Conservation (phyloP, 2,888 invertebrate genomes). For the Exephanes ischioxanthus region DNA sequence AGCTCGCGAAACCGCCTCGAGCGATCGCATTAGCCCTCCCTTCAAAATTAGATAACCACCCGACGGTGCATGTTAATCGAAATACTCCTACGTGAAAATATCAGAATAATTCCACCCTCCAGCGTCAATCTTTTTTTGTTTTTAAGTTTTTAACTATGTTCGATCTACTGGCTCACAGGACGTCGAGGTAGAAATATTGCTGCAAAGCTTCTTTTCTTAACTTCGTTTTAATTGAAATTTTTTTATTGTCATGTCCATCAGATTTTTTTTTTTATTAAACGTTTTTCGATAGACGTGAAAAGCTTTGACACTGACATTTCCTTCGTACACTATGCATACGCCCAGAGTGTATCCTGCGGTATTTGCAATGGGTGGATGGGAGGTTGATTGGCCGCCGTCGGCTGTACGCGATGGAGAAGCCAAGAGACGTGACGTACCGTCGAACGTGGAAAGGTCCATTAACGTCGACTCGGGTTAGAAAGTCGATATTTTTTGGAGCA, state of each 20-base stretch:
- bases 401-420: constrained; percentile 45
- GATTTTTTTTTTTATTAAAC: constrained; percentile 21
- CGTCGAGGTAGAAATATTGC: background rate
- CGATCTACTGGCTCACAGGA: background rate
- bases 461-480: constrained; percentile 59
- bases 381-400: constrained; percentile 54
- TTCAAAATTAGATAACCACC: constrained; percentile 68
- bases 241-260: constrained; percentile 31
- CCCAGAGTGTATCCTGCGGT: background rate
- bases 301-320: constrained; percentile 41
- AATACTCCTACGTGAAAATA: constrained; percentile 1
- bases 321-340: constrained; percentile 14
- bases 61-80: constrained; percentile 23
- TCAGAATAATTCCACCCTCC: constrained; percentile 11
- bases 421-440: constrained; percentile 64
- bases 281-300: constrained; percentile 22
- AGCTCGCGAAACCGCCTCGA: constrained; percentile 25
- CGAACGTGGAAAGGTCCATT: constrained; percentile 63
- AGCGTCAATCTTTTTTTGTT: background rate
- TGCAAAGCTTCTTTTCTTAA: constrained; percentile 8
- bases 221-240: constrained; percentile 34
- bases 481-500: constrained; percentile 65
- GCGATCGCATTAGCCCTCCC: constrained; percentile 32
- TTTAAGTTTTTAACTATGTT: background rate
- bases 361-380: constrained; percentile 1